These are phyloP conservation scores for Urocynchramus pylzowi DNA, from an alignment of 2,113 vertebrate species.

Conservation along the genomic window DNA sequence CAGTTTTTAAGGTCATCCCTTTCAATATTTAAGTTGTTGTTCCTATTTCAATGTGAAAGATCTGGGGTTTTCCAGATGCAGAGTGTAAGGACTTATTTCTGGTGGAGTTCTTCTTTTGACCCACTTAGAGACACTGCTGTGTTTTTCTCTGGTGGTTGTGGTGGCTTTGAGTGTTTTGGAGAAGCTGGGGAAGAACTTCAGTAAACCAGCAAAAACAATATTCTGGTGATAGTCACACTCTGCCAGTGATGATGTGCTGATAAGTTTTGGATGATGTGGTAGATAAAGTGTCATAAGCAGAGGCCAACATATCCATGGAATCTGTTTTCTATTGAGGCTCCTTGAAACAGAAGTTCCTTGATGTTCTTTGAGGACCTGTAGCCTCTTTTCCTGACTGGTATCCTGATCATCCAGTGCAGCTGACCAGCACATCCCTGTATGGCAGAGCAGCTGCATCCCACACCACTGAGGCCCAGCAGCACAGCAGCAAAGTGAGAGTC, in stretches of 20 bases:
- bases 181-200: not conserved
- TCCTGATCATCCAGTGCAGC: not conserved
- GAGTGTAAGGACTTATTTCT: not conserved
- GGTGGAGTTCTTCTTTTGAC: not conserved
- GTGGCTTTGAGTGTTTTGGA: not conserved
- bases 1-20: not conserved
- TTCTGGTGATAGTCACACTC: not conserved
- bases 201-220: not conserved
- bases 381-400: not conserved
- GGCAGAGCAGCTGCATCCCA: not conserved
- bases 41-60: not conserved
- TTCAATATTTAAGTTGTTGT: not conserved
- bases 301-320: not conserved
- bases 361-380: not conserved
- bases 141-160: not conserved
- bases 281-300: not conserved
- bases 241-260: not conserved
- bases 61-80: not conserved
- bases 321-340: not conserved
- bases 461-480: not conserved
- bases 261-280: not conserved
- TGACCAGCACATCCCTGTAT: not conserved
- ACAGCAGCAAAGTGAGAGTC: not conserved
- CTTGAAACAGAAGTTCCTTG: not conserved
- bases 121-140: not conserved